phyloP scores from a whole-genome alignment of 2,113 vertebrate species.

The Verasper variegatus region DNA sequence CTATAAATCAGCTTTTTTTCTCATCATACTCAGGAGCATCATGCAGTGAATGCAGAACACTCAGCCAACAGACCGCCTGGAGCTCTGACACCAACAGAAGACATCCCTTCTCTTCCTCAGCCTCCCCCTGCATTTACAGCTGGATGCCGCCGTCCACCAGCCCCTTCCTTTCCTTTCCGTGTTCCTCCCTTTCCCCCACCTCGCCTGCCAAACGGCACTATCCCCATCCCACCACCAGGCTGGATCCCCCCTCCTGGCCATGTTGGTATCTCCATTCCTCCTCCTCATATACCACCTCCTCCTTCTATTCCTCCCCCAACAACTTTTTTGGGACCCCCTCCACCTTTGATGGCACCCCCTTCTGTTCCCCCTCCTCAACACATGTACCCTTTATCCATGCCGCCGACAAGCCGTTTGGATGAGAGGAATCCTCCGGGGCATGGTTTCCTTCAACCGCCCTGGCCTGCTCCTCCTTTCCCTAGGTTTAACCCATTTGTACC shows the following conservation, averaged over 20 bases:
- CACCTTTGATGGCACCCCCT: slow-evolving; percentile 46
- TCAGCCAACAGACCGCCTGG: slow-evolving; percentile 82
- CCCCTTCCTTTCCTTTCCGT: slow-evolving; percentile 44
- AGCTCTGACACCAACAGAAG: slow-evolving; percentile 73
- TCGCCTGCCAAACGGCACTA: slow-evolving; percentile 67
- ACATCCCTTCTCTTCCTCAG: slow-evolving; percentile 7
- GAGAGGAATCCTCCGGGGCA: slow-evolving; percentile 83
- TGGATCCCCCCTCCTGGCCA: slow-evolving; percentile 61
- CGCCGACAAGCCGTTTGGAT: slow-evolving; percentile 82
- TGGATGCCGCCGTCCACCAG: slow-evolving; percentile 14
- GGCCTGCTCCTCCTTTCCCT: slow-evolving; percentile 83
- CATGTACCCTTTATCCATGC: slow-evolving; percentile 80
- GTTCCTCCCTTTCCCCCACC: slow-evolving; percentile 57
- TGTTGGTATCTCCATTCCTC: slow-evolving; percentile 32
- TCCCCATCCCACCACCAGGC: slow-evolving; percentile 74
- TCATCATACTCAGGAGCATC: slow-evolving; percentile 78
- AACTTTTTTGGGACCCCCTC: slow-evolving; percentile 58
- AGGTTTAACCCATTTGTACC: slow-evolving; percentile 91
- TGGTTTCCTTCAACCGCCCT: slow-evolving; percentile 80
- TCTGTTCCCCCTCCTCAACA: slow-evolving; percentile 77
- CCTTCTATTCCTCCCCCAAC: slow-evolving; percentile 52
- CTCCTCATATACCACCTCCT: slow-evolving; percentile 51
- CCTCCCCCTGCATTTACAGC: slow-evolving; percentile 5
- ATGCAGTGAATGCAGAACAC: slow-evolving; percentile 85
- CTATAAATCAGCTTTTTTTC: not conserved